Conservation (phyloP, 2,888 invertebrate genomes). For the Heliconius ismenius region DNA sequence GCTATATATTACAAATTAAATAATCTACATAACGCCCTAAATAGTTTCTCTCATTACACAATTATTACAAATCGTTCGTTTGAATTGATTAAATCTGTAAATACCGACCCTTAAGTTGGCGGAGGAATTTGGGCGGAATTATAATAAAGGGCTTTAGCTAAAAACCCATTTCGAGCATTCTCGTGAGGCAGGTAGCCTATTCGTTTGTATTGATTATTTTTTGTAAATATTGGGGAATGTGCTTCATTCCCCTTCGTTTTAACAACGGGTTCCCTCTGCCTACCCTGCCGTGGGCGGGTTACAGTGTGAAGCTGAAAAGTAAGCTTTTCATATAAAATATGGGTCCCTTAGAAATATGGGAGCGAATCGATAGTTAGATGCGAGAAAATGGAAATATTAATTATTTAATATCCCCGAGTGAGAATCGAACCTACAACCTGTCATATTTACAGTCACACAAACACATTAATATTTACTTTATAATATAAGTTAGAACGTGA, state of each 20-base stretch:
- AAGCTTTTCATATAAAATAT: too few relatives aligned
- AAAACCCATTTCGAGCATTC: constrained; percentile 27
- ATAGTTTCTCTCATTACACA: constrained; percentile 9
- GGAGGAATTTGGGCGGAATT: constrained; percentile 34
- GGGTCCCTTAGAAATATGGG: too few relatives aligned
- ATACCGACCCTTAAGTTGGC: constrained; percentile 31
- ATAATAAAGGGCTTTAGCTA: constrained; percentile 31
- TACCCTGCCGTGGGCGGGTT: too few relatives aligned
- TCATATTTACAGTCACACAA: too few relatives aligned
- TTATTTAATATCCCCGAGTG: background rate
- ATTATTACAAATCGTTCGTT: constrained; percentile 13
- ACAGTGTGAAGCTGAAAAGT: too few relatives aligned
- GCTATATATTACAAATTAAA: background rate
- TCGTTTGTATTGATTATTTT: background rate
- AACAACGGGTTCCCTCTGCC: too few relatives aligned
- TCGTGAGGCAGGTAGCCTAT: constrained; percentile 2
- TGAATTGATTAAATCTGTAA: constrained; percentile 34
- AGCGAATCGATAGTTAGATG: too few relatives aligned
- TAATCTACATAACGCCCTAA: background rate
- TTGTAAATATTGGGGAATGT: background rate
- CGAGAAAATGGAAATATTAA: background rate
- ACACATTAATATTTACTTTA: background rate
- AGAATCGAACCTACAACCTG: background rate
- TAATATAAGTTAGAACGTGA: constrained; percentile 17
- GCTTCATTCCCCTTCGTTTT: too few relatives aligned